Evolutionary conservation across 2,888 invertebrate genomes (phyloP), one percentile per base, ranked within the genome.

Genomic region (Catocala sponsa): DNA sequence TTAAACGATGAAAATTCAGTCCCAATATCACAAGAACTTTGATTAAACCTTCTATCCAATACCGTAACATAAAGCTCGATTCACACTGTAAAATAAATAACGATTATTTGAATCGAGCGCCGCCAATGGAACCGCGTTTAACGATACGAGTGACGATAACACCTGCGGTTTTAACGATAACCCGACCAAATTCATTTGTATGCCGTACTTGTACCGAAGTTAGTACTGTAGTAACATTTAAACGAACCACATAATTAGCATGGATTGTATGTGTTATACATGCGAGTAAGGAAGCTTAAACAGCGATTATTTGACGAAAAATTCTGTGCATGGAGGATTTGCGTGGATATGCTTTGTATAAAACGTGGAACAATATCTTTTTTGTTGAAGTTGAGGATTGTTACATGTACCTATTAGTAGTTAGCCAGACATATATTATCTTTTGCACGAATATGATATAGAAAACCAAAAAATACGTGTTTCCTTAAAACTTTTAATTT

Each of bases 81-180:
- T 57, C 62, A 43, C 43, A 42, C 59, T 64, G 68, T 73, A 68
- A 70, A 74, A 81, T 83, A 82, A 83, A 83, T 78, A 81, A 76
- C 63, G 73, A 76, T 82, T 79, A 81, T 80, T 72, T 62, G 75
- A 78, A 82, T 81, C 62, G 76, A 76, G 72, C 77, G 62, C 63
- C 63, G 67, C 74, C 72, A 71, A 66, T 59, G 68, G 60, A 75
- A 71, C 76, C 80, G 70, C 72, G 74, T 74, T 76, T 80, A 82
- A 81, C 81, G 81, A 78, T 79, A 78, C 74, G 79, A 66, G 53
- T 63, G 60, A 54, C 72, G 81, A 83, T 82, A 83, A 78, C 82
- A 83, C 78, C 78, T 83, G 84, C 70, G 83, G 82, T 78, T 78
- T 68, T 64, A 63, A 70, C 72, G 68, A 77, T 76, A 78, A 65